These are phyloP conservation scores for Dromaius novaehollandiae DNA, from an alignment of 2,113 vertebrate species.

Conservation along the genomic window DNA sequence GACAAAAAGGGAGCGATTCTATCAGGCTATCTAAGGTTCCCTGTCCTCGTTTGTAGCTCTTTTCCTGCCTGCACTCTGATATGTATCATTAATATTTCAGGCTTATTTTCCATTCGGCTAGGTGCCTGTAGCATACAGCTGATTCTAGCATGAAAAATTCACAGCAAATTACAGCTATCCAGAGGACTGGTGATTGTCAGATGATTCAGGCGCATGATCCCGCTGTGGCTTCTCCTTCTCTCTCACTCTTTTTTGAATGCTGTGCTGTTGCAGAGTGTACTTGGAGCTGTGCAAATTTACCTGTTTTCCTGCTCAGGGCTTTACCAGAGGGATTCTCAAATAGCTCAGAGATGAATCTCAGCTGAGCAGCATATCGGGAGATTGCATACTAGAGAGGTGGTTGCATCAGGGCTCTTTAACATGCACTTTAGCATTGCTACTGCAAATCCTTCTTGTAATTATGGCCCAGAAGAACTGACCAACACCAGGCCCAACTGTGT, in stretches of 20 bases:
- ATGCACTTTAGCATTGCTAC: rapidly evolving
- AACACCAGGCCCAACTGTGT: background rate
- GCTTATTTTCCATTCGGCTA: background rate
- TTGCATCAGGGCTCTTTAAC: background rate
- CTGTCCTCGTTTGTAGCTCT: constrained; percentile 11
- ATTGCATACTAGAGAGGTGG: background rate
- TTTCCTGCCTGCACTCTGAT: background rate
- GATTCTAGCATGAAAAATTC: constrained; percentile 44
- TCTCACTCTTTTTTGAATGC: background rate
- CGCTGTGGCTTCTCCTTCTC: rapidly evolving
- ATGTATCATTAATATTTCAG: constrained; percentile 61
- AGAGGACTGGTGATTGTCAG: rapidly evolving
- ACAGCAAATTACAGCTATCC: background rate
- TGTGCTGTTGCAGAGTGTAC: background rate
- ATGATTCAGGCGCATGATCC: background rate
- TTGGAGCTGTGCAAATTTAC: background rate
- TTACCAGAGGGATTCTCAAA: background rate
- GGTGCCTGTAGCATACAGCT: constrained; percentile 3
- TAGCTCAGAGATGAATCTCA: background rate
- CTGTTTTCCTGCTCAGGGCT: background rate
- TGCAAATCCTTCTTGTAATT: background rate
- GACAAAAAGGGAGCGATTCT: background rate
- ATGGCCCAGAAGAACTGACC: background rate
- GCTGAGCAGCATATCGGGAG: rapidly evolving
- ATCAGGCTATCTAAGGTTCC: background rate